phyloP scores from a whole-genome alignment of 2,113 vertebrate genomes.

The Gracilinanus agilis region DNA sequence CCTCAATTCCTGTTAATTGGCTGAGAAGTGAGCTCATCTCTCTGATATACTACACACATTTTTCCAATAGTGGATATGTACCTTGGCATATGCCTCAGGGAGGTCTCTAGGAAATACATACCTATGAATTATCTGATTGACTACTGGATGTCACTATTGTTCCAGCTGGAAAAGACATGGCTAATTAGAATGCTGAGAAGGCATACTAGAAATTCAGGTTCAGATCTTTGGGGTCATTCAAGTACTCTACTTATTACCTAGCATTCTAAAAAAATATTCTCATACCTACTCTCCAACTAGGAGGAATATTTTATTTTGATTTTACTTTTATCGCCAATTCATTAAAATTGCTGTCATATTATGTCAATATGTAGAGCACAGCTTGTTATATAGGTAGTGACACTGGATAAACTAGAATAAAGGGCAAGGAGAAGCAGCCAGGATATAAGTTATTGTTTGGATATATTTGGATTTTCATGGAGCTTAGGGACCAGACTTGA shows the following conservation, averaged over 20 bases:
- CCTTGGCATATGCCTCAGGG: background rate
- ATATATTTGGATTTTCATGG: background rate
- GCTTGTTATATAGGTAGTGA: background rate
- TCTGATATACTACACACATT: background rate
- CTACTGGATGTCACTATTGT: background rate
- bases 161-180: conserved; percentile 10
- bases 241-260: background rate
- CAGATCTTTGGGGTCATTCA: conserved; percentile 1
- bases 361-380: background rate
- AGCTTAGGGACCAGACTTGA: background rate
- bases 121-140: conserved; percentile 3
- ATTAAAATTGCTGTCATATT: background rate
- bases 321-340: background rate
- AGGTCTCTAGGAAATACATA: background rate
- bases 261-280: background rate
- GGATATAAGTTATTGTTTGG: background rate
- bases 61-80: background rate
- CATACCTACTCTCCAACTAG: background rate
- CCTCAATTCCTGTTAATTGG: conserved; percentile 29
- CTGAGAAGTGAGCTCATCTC: background rate
- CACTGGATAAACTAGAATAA: background rate
- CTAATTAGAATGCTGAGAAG: conserved; percentile 18
- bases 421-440: background rate
- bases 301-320: background rate
- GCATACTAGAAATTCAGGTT: background rate